Base-by-base conservation (phyloP, 2,888 invertebrate genomes). In the Drosophila paracracens region DNA sequence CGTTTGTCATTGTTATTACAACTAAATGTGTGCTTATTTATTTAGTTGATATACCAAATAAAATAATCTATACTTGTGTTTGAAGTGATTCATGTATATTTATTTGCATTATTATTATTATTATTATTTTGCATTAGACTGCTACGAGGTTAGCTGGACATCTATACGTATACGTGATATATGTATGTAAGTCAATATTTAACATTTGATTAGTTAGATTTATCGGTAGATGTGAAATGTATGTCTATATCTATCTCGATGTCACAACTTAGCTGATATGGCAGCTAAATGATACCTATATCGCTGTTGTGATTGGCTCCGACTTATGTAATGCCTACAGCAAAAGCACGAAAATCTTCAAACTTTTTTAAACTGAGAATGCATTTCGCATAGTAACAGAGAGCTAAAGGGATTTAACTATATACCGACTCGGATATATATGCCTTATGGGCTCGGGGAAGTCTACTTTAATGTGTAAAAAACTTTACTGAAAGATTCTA, bases 1-100 rank as follows among this genome's bases (percentile, higher is more conserved):
- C 29, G 13, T 54, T 54, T 61, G n/a, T n/a, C 7, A 59, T 59
- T 61, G 11, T 46, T 50, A 25, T 21, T 27, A 16, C 29, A 31
- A 25, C 31, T 59, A 21, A 50, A 54, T 35, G n/a, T 56, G 33
- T 11, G 29, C 25, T 11, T 40, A 38, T 56, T 29, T 36, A 21
- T 36, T 31, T 50, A 52, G 21, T 21, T 52, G 29, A 7, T 51
- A 4, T 29, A 16, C 16, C 16, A 46, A 21, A 25, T 46, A 4
- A 8, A 16, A 4, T 0, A 29, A n/a, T 18, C 10, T 50, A 2
- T 11, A 16, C 4, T 16, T 25, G 0, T 25, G 2, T 16, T 25
- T 25, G 1, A 16, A 8, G 8, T 21, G 46, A 21, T 16, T 46
- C 21, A 25, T 18, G 27, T 18, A 5, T 5, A 18, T 27, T 50